Conservation (phyloP, 2,888 invertebrate species). For the Tipula confusa region DNA sequence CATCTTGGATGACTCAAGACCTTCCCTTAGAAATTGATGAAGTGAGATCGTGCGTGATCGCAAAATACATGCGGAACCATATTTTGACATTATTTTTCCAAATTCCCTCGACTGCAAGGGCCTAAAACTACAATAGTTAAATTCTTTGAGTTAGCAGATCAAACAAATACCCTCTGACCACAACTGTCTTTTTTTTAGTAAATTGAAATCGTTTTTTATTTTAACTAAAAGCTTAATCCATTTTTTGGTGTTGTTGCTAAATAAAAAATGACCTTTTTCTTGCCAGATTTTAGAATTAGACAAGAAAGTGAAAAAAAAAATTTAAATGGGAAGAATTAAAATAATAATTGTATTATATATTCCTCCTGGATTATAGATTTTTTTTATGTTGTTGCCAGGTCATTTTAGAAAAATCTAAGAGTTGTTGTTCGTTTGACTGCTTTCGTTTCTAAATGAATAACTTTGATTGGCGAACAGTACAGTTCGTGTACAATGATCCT, state of each 20-base stretch:
- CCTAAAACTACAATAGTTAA: no score
- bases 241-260: not conserved
- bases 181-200: not conserved
- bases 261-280: conserved; percentile 7
- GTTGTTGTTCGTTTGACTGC: not conserved
- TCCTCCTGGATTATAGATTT: not conserved
- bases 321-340: not conserved
- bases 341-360: not conserved
- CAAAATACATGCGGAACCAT: no score
- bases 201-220: not conserved
- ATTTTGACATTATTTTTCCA: no score
- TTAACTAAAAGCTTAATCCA: not conserved
- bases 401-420: not conserved
- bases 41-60: no score
- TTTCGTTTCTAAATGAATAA: no score
- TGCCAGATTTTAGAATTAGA: not conserved
- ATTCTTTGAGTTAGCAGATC: no score
- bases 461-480: no score
- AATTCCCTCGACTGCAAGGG: no score
- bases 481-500: no score
- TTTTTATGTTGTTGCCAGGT: not conserved
- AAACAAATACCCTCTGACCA: no score
- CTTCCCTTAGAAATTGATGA: no score
- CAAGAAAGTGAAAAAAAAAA: not conserved
- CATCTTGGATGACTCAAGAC: no score